Evolutionary conservation across 2,113 vertebrate genomes (phyloP).

Genomic region (Scolopax mira): DNA sequence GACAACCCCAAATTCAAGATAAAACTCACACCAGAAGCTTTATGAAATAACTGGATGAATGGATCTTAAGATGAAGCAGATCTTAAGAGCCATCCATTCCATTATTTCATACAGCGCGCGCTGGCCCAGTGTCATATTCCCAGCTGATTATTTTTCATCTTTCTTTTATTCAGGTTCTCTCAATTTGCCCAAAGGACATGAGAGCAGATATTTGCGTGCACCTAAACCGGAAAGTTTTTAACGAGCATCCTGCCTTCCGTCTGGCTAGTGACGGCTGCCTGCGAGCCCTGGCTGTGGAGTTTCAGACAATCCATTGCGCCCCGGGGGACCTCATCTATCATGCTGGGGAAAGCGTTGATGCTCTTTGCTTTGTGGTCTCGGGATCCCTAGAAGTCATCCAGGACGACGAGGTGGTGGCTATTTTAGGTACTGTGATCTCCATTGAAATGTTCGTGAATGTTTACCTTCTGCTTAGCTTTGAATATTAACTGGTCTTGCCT

Average conservation of each 20-base stretch:
- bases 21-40: not conserved
- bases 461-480: not conserved
- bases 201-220: conserved; percentile 96
- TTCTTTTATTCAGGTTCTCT: conserved; percentile 82
- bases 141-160: not conserved
- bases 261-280: conserved; percentile 95
- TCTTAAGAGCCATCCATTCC: not conserved
- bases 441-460: not conserved
- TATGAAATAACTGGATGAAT: not conserved
- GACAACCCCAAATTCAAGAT: not conserved
- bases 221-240: conserved; percentile 95
- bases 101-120: fast-evolving
- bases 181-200: conserved; percentile 98
- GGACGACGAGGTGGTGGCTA: conserved; percentile 97
- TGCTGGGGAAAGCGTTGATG: conserved; percentile 92
- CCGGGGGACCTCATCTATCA: conserved; percentile 97
- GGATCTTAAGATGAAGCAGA: not conserved
- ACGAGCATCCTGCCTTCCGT: conserved; percentile 94
- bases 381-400: conserved; percentile 98
- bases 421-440: conserved; percentile 84
- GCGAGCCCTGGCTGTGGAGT: conserved; percentile 93
- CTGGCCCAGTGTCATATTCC: not conserved
- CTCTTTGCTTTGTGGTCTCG: conserved; percentile 95
- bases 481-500: not conserved
- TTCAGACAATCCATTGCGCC: conserved; percentile 95